phyloP scores from a whole-genome alignment of 2,113 vertebrate species.

The Spea bombifrons region DNA sequence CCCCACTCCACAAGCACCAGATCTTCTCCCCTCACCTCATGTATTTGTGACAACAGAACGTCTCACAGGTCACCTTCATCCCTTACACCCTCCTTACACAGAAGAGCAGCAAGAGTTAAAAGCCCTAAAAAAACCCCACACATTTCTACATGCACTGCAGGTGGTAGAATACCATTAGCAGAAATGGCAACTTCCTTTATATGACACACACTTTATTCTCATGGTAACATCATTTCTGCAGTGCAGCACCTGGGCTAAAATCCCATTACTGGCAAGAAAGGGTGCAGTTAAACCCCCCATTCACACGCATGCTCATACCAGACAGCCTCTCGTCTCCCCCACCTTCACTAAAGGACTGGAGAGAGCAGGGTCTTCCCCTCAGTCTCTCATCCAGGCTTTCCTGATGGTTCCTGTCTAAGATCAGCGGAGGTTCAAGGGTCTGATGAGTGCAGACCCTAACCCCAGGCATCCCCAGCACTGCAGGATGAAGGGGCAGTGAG shows the following conservation, averaged over 20 bases:
- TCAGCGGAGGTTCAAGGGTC: constrained; percentile 32
- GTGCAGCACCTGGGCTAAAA: constrained; percentile 34
- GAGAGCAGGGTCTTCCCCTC: constrained; percentile 25
- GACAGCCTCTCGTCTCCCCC: constrained; percentile 21
- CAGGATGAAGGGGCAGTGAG: constrained; percentile 11
- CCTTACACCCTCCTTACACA: too few species aligned
- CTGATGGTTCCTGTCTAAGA: constrained; percentile 33
- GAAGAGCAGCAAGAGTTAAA: too few species aligned
- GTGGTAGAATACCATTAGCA: neutral
- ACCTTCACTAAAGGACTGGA: constrained; percentile 32
- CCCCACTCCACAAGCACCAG: too few species aligned
- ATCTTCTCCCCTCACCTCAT: too few species aligned
- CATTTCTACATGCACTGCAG: neutral
- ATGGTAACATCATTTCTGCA: constrained; percentile 36
- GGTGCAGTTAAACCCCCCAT: constrained; percentile 32
- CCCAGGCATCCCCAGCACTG: constrained; percentile 23
- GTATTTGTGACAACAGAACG: too few species aligned
- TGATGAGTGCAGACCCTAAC: constrained; percentile 22
- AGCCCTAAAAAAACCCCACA: too few species aligned
- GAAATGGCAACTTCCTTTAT: neutral
- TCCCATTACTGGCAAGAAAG: constrained; percentile 24
- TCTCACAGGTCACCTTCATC: too few species aligned
- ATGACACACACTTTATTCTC: neutral
- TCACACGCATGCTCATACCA: constrained; percentile 40
- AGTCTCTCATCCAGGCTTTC: constrained; percentile 13